Evolutionary conservation across 64 coral and sea anemone genomes (phyloP).

Genomic region (Cladopsammia gracilis): DNA sequence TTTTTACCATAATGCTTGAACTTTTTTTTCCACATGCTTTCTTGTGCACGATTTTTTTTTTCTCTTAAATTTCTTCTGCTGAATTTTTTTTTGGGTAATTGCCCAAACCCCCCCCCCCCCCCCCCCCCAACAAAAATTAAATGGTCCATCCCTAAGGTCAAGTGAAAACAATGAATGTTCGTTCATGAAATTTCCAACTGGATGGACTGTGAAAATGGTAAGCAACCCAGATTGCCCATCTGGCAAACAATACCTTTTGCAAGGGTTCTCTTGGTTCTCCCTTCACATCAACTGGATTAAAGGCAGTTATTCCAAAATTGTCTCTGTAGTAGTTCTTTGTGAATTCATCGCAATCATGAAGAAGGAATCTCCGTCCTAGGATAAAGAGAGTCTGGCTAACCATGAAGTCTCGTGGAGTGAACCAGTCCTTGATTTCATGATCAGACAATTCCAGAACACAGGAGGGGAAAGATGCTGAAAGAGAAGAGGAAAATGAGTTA

Average conservation of each 20-base stretch:
- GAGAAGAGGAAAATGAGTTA: not conserved
- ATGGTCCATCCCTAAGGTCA: too few species aligned
- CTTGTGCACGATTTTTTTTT: too few species aligned
- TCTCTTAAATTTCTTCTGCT: too few species aligned
- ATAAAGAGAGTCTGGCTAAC: slow-evolving; percentile 89
- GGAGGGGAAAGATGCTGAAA: slow-evolving; percentile 93
- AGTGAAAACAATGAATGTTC: too few species aligned
- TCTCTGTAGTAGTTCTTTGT: slow-evolving; percentile 90
- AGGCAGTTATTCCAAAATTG: slow-evolving; percentile 87
- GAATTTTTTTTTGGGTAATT: too few species aligned
- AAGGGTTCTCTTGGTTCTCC: slow-evolving; percentile 55
- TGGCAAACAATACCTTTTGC: slow-evolving; percentile 51
- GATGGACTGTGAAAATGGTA: too few species aligned
- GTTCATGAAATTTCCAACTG: too few species aligned
- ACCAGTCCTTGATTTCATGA: slow-evolving; percentile 98
- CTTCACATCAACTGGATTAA: slow-evolving; percentile 77
- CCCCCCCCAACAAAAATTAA: too few species aligned
- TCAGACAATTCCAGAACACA: slow-evolving; percentile 96
- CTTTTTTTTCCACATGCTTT: too few species aligned
- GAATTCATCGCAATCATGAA: slow-evolving; percentile 96
- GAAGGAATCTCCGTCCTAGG: slow-evolving; percentile 88
- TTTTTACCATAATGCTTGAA: too few species aligned
- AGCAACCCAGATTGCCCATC: too few species aligned
- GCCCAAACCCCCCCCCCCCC: too few species aligned
- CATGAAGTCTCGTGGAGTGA: slow-evolving; percentile 95